Evolutionary conservation across 2,113 vertebrate genomes (phyloP).

Genomic region (Takifugu flavidus): DNA sequence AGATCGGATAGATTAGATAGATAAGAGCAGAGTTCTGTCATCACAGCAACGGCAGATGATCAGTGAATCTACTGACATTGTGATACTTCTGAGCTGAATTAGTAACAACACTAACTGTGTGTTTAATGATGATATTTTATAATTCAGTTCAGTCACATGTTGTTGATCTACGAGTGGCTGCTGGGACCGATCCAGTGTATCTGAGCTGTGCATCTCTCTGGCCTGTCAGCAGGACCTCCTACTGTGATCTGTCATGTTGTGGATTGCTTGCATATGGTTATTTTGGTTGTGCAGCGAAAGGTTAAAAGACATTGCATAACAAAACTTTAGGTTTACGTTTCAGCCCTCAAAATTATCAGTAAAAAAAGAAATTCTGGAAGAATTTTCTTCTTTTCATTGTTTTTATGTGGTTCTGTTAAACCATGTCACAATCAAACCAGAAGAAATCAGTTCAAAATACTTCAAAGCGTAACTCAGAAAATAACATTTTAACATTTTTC

Average conservation of each 20-base stretch:
- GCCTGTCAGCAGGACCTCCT: conserved; percentile 14
- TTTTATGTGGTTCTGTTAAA: too few relatives aligned
- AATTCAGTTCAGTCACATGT: neutral
- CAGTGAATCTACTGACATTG: too few relatives aligned
- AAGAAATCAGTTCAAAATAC: too few relatives aligned
- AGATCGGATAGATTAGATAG: too few relatives aligned
- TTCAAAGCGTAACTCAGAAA: too few relatives aligned
- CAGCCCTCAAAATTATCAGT: conserved; percentile 23
- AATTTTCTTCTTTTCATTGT: too few relatives aligned
- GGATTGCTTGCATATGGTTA: conserved; percentile 8
- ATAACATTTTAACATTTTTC: too few relatives aligned
- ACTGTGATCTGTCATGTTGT: conserved; percentile 12
- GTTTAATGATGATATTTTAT: neutral
- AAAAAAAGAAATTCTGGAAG: neutral
- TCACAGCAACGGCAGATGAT: neutral
- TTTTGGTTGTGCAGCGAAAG: conserved; percentile 29
- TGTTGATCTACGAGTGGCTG: neutral
- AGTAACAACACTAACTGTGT: neutral
- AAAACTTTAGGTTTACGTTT: conserved; percentile 16
- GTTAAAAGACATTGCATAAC: conserved; percentile 35
- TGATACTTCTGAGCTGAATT: neutral
- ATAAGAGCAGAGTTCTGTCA: too few relatives aligned
- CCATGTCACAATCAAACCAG: too few relatives aligned
- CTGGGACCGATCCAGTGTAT: neutral
- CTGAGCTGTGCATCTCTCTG: conserved; percentile 11